phyloP scores from a whole-genome alignment of 2,797 vertebrate species.

The Semaprochilodus insignis region DNA sequence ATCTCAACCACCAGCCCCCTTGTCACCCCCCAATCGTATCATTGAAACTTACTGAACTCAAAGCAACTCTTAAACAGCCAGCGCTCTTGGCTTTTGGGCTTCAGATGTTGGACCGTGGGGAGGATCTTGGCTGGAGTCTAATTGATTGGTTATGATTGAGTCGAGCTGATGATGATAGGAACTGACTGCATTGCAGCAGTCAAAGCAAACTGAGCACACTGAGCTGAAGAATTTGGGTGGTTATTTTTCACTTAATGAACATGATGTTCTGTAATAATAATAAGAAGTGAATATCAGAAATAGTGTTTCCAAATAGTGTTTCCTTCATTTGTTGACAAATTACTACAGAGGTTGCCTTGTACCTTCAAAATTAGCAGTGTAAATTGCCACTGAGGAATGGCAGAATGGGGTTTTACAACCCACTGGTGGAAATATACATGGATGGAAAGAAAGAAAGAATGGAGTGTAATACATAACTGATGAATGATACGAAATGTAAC shows the following conservation, averaged over 20 bases:
- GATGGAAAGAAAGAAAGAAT: too few relatives aligned
- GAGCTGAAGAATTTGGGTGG: background rate
- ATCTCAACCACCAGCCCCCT: background rate
- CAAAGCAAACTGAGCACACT: background rate
- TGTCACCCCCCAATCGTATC: constrained; percentile 23
- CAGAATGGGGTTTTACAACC: too few relatives aligned
- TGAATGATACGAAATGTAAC: too few relatives aligned
- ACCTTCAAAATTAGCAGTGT: too few relatives aligned
- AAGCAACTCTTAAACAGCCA: constrained; percentile 53
- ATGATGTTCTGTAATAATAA: background rate
- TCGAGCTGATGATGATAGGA: constrained; percentile 73
- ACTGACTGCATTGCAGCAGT: constrained; percentile 67
- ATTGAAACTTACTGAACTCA: constrained; percentile 55
- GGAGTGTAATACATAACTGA: too few relatives aligned
- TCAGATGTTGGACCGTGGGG: constrained; percentile 75
- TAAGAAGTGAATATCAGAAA: background rate
- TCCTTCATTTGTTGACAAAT: too few relatives aligned
- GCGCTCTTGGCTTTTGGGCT: constrained; percentile 69
- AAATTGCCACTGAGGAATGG: too few relatives aligned
- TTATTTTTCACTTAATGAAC: background rate
- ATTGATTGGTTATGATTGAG: constrained; percentile 76
- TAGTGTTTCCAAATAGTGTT: too few relatives aligned
- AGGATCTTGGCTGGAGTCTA: constrained; percentile 68
- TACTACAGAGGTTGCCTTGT: too few relatives aligned
- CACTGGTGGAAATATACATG: too few relatives aligned